phyloP scores from a whole-genome alignment of 2,797 vertebrate species.

The Tachyglossus aculeatus region DNA sequence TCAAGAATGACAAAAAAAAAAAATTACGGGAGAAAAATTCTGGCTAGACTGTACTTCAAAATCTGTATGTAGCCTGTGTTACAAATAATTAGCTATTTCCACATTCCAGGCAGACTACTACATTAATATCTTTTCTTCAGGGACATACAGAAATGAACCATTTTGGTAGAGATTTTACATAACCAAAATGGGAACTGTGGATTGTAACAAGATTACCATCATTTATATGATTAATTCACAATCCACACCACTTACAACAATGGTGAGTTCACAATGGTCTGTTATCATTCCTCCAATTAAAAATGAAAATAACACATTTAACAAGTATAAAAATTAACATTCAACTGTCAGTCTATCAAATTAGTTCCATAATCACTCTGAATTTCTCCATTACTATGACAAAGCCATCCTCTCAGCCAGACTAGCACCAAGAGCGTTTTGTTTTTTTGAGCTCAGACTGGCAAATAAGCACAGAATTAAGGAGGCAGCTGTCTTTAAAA shows the following conservation, averaged over 20 bases:
- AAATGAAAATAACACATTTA: slow-evolving; percentile 54
- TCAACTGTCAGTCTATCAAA: slow-evolving; percentile 69
- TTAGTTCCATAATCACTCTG: slow-evolving; percentile 57
- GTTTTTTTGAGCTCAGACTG: too few relatives aligned
- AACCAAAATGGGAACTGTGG: slow-evolving; percentile 17
- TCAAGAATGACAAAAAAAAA: slow-evolving; percentile 10
- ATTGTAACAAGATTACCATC: slow-evolving; percentile 25
- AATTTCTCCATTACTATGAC: slow-evolving; percentile 65
- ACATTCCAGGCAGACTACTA: background rate
- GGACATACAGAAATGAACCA: background rate
- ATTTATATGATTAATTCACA: slow-evolving; percentile 29
- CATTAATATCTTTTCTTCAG: slow-evolving; percentile 3
- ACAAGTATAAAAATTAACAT: slow-evolving; percentile 70
- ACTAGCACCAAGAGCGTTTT: slow-evolving; percentile 33
- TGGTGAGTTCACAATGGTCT: slow-evolving; percentile 29
- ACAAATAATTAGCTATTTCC: background rate
- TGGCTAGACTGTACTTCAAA: slow-evolving; percentile 4
- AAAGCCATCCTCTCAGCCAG: slow-evolving; percentile 53
- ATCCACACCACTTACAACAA: slow-evolving; percentile 34
- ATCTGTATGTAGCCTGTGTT: background rate
- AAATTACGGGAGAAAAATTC: slow-evolving; percentile 17
- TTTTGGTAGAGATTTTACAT: slow-evolving; percentile 14
- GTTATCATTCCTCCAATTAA: slow-evolving; percentile 67
- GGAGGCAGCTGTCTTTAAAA: too few relatives aligned
- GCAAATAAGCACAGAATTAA: too few relatives aligned